Base-by-base conservation (phyloP, 2,113 vertebrate genomes). In the Diphyllodes magnificus region DNA sequence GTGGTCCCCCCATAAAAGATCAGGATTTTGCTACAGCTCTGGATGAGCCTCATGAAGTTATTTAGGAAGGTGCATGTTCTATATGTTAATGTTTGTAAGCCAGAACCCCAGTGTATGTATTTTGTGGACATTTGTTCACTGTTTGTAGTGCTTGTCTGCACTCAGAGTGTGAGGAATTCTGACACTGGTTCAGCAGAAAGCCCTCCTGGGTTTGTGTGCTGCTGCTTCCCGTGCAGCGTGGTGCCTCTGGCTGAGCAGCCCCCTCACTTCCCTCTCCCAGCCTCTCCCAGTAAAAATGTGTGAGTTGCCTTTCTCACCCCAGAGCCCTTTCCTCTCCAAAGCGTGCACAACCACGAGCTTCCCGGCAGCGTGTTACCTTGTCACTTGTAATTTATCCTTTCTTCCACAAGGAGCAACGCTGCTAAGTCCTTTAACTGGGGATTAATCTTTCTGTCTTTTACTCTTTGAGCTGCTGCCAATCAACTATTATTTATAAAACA, bases 301-400 rank as follows among this genome's bases (percentile, higher is more conserved):
- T 0, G 25, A 69, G 28, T 5, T 68, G n/a, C 30, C 50, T 54
- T 81, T 59, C 68, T 72, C 27, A 10, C 15, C 45, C 88, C 7
- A 2, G 71, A 73, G 47, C 47, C 21, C 37, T 92, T 82, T 83
- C 21, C 54, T 53, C 50, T 60, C 22, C 61, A 12, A 40, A 79
- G 27, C 1, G 2, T 45, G 54, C 23, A 24, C 54, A 61, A 1
- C 40, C 47, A 23, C 3, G 0, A 25, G 7, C 33, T 83, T 56
- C 73, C 79, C 0, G 0, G 3, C 6, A 66, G 40, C 0, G 0
- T 17, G 40, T 11, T 90, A 22, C 25, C 40, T n/a, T 7, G 19
- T 59, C 45, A 21, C 63, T 86, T 77, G 60, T 37, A 50, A 81
- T 86, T 66, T 83, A 49, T 90, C 35, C 49, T 76, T 71, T 64